phyloP scores from a whole-genome alignment of 30 jellyfish, hydroid and myxozoan species.

The Turritopsis dohrnii region DNA sequence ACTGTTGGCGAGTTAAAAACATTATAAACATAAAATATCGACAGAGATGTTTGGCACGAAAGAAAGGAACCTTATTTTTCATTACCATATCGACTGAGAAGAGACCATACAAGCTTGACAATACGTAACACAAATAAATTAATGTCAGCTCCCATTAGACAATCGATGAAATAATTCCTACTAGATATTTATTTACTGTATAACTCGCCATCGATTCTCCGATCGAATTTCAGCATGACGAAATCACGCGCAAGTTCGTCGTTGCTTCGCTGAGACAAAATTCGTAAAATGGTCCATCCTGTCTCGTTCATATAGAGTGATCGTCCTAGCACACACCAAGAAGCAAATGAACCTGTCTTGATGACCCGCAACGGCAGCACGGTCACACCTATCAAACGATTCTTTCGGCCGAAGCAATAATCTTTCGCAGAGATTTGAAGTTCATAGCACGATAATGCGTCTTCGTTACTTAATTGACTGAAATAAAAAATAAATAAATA shows the following conservation, averaged over 20 bases:
- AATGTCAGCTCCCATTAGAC: no score
- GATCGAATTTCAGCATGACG: constrained; percentile 84
- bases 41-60: no score
- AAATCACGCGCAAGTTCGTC: constrained; percentile 97
- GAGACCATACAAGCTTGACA: no score
- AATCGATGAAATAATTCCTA: background rate
- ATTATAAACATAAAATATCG: no score
- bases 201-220: constrained; percentile 59
- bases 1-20: no score
- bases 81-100: background rate
- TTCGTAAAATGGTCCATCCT: constrained; percentile 92
- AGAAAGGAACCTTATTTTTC: background rate
- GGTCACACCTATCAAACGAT: constrained; percentile 78
- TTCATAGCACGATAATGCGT: constrained; percentile 71
- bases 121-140: no score
- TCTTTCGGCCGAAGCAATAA: constrained; percentile 65
- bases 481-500: constrained; percentile 13
- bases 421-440: constrained; percentile 84
- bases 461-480: constrained; percentile 94
- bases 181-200: background rate
- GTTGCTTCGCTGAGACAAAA: constrained; percentile 83
- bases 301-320: constrained; percentile 85
- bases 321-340: constrained; percentile 85
- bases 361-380: constrained; percentile 70
- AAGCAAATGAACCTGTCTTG: constrained; percentile 63